These are phyloP conservation scores for Thinocorus orbignyianus DNA, from an alignment of 2,113 vertebrate genomes.

Conservation along the genomic window DNA sequence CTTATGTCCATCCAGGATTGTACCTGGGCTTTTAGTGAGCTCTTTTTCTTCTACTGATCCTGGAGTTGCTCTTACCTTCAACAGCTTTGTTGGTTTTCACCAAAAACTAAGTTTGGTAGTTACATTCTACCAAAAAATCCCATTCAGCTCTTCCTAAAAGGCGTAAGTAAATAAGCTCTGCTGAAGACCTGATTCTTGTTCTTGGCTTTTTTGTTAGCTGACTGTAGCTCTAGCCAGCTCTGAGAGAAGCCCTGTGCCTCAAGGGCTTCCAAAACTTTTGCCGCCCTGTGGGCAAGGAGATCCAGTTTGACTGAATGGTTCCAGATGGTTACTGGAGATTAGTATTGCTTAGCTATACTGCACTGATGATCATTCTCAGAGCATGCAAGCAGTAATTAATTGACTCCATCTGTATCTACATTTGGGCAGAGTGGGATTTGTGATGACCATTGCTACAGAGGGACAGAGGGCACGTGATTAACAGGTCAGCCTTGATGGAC, in stretches of 20 bases:
- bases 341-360: neutral
- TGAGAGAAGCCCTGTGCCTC: neutral
- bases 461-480: neutral
- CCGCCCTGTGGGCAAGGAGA: neutral
- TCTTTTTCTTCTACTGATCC: neutral
- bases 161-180: neutral
- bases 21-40: neutral
- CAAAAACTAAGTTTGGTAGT: neutral
- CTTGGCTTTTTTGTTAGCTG: neutral
- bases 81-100: neutral
- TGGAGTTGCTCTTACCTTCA: neutral
- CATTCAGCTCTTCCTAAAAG: neutral
- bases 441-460: neutral
- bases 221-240: neutral
- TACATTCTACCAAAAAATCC: neutral
- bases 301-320: neutral
- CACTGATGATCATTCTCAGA: neutral
- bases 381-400: neutral
- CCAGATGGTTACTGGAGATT: neutral
- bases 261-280: neutral
- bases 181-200: neutral
- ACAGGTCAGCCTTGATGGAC: neutral
- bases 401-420: constrained; percentile 12
- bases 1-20: neutral
- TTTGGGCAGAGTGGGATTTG: neutral